Base-by-base conservation (phyloP, 2,888 invertebrate species). In the Athripsodes cinereus region DNA sequence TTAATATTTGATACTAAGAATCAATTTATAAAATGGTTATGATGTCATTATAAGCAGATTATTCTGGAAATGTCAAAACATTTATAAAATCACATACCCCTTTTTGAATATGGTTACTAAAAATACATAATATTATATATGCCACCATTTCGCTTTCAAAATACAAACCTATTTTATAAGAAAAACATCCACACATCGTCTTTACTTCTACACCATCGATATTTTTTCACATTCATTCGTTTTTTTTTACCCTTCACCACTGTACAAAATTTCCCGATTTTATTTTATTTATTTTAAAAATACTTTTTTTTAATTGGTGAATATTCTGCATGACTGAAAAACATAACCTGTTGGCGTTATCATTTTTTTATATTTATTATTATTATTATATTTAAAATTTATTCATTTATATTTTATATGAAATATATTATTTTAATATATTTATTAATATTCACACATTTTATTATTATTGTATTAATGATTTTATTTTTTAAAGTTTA, bases 291-390 rank as follows among this genome's bases (percentile, higher is more conserved):
- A 20, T 47, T 47, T 20, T 47, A 19, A 8, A 11, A 47, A 47
- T 20, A 47, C 11, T 47, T 47, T 10, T 47, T 47, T 47, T 8
- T 19, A 10, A 47, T n/a, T n/a, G n/a, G n/a, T n/a, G 6, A 18
- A 40, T 40, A 13, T 40, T 58, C 52, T 63, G 63, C 63, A 63
- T 63, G 63, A 54, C 48, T 54, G 20, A 47, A 47, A 16, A 47
- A 20, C 53, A 57, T 62, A 62, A 63, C 62, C 63, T 63, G 63
- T 63, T 63, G 62, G 60, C 63, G 60, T 56, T 53, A n/a, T n/a
- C n/a, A 60, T 40, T 40, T 16, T 40, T n/a, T 40, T 40, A 40
- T 16, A 40, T 8, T 8, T 8, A 40, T 13, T 40, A 40, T 40
- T 40, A 8, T 40, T 3, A 13, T 8, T 40, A 40, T 16, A n/a